A percentile compares a stretch with the other conserved stretches of the same genome.
Conservation (phyloP, 2,888 invertebrate genomes). For the Blastobasis lacticolella region DNA sequence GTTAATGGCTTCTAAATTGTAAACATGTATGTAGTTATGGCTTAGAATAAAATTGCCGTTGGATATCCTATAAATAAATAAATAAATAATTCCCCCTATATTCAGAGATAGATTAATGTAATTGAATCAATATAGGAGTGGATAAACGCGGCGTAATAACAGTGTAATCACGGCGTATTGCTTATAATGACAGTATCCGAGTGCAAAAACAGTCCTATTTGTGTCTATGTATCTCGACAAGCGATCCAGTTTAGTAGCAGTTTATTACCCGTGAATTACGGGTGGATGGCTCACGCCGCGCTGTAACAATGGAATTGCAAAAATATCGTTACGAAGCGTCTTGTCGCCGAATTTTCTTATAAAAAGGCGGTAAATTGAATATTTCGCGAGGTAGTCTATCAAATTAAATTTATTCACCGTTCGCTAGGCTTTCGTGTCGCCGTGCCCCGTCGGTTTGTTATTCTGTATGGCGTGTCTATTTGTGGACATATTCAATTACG, state of each 20-base stretch:
- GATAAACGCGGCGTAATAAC: no score
- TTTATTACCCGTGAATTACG: neutral
- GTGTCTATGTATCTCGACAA: neutral
- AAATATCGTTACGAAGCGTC: neutral
- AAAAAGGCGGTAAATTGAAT: conserved; percentile 1
- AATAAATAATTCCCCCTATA: no score
- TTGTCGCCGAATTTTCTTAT: neutral
- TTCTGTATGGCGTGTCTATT: neutral
- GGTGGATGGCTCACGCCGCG: neutral
- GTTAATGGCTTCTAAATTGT: no score
- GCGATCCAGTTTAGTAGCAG: neutral
- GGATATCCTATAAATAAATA: no score
- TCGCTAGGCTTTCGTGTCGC: neutral
- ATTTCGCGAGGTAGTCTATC: neutral
- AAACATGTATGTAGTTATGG: no score
- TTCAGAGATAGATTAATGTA: no score
- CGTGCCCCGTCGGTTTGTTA: neutral
- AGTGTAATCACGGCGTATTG: no score
- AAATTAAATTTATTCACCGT: conserved; percentile 3
- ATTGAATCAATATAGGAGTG: no score
- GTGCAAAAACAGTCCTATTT: no score
- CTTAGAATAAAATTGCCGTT: no score
- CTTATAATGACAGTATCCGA: no score
- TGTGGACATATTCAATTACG: neutral
- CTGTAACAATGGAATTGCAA: neutral